Evolutionary conservation across 2,888 invertebrate species (phyloP), one percentile per base, ranked within the genome.

Genomic region (Rutpela maculata): DNA sequence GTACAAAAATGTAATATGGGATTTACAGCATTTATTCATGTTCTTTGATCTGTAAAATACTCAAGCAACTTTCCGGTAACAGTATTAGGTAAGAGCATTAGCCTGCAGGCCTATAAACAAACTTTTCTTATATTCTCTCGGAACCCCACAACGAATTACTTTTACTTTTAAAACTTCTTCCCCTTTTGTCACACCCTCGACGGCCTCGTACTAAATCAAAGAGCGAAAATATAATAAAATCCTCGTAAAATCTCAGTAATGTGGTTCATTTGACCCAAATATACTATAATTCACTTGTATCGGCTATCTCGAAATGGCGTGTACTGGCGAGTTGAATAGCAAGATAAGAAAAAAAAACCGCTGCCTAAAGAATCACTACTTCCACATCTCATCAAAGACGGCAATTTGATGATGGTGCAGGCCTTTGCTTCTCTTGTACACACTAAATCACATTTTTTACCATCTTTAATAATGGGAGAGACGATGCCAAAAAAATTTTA

Each of bases 61-160:
- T 50, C n/a, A n/a, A 7, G 0, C 50, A 50, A 50, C 50, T 50
- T 50, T 50, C 12, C n/a, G 50, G 50, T 50, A 50, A 50, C 50
- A 50, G 50, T 50, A 50, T 50, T 50, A 50, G 15, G 50, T 50
- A n/a, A 50, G n/a, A 50, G 50, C 50, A 50, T 50, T 50, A 43
- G 43, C 43, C 65, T 43, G 15, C 43, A 43, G 43, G 65, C 65
- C 38, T 43, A 65, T 65, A 65, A 65, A 65, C 31, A 43, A 65
- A 65, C 43, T 65, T 65, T 65, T 43, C 65, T 22, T 43, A 65
- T 65, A 65, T 65, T 65, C 65, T 50, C n/a, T 50, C n/a, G 6
- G n/a, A 50, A 50, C 50, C 50, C n/a, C 50, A 50, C 50, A 50
- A 15, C n/a, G 50, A 17, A 50, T 50, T 43, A 15, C 65, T 38